These are phyloP conservation scores for Pyrocoelia pectoralis DNA, from an alignment of 2,888 invertebrate species.

Conservation along the genomic window DNA sequence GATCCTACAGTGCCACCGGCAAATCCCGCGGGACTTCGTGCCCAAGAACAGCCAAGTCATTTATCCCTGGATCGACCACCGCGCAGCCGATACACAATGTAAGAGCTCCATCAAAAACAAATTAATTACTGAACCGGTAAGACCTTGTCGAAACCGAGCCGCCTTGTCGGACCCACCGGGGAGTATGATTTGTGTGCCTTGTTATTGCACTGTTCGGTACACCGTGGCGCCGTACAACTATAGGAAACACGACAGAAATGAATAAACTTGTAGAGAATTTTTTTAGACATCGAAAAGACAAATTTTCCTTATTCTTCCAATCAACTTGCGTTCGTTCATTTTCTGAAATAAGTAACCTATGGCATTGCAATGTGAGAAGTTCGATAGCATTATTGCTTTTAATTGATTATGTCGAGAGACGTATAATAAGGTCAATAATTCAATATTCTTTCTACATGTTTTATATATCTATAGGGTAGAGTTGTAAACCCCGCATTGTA, in stretches of 20 bases:
- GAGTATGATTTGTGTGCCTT: constrained; percentile 54
- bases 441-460: constrained; percentile 23
- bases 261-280: constrained; percentile 23
- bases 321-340: neutral
- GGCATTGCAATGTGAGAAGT: neutral
- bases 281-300: neutral
- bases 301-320: neutral
- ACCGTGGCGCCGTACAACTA: constrained; percentile 31
- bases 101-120: constrained; percentile 58
- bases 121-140: constrained; percentile 58
- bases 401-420: neutral
- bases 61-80: constrained; percentile 51
- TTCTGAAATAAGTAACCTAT: neutral
- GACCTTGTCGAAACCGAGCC: constrained; percentile 56
- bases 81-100: constrained; percentile 37
- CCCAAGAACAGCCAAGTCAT: constrained; percentile 55
- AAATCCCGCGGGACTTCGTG: constrained; percentile 54
- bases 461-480: constrained; percentile 31
- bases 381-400: neutral
- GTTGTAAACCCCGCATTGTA: constrained; percentile 48
- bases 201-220: constrained; percentile 44
- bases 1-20: constrained; percentile 52
- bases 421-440: constrained; percentile 3
- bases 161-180: constrained; percentile 53
- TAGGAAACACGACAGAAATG: constrained; percentile 26